Evolutionary conservation across 2,113 vertebrate species (phyloP).

Genomic region (Accipiter virgatus): DNA sequence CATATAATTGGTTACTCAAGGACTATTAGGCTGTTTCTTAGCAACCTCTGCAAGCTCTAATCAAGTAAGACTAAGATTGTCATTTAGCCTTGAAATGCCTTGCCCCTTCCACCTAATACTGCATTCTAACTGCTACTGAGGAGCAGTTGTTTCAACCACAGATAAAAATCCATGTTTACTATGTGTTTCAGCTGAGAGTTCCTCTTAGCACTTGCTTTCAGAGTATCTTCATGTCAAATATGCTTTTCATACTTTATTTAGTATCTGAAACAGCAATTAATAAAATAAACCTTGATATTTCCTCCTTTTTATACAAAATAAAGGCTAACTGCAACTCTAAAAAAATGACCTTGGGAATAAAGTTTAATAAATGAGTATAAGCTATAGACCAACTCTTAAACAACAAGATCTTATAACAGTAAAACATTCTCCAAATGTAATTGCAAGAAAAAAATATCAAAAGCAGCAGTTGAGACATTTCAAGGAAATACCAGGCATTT

Average conservation of each 20-base stretch:
- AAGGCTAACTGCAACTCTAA: neutral
- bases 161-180: neutral
- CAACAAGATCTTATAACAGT: neutral
- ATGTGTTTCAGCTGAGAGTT: neutral
- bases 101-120: slow-evolving; percentile 29
- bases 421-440: neutral
- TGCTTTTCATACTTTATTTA: neutral
- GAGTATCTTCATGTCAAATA: neutral
- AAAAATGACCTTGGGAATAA: neutral
- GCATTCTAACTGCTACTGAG: slow-evolving; percentile 13
- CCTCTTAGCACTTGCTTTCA: neutral
- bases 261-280: neutral
- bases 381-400: neutral
- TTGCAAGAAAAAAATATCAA: neutral
- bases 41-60: slow-evolving; percentile 82
- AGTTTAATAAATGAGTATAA: neutral
- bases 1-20: slow-evolving; percentile 85
- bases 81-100: slow-evolving; percentile 68
- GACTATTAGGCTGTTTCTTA: slow-evolving; percentile 83
- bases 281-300: neutral
- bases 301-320: neutral
- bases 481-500: neutral
- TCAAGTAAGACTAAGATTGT: slow-evolving; percentile 78
- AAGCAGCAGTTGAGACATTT: neutral
- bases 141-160: neutral